Conservation (phyloP, 2,888 invertebrate genomes). For the Agriopis leucophaearia region DNA sequence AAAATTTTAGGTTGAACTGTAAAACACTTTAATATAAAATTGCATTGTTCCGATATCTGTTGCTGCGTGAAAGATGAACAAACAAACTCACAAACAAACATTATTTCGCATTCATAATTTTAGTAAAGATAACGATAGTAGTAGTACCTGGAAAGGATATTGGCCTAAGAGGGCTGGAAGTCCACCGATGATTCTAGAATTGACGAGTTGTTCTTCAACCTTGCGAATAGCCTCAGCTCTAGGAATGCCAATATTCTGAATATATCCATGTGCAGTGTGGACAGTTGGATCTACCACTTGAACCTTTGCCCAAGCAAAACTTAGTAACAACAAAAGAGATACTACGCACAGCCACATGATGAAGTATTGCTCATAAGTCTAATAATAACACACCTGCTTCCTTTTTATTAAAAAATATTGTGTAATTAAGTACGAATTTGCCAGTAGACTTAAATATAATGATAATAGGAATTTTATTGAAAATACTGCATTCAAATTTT, state of each 20-base stretch:
- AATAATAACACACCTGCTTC: not conserved
- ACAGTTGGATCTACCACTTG: slow-evolving; percentile 15
- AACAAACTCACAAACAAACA: too few relatives aligned
- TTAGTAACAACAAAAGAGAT: slow-evolving; percentile 47
- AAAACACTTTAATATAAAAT: not conserved
- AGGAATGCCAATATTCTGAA: slow-evolving; percentile 61
- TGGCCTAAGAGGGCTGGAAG: slow-evolving; percentile 55
- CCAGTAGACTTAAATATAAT: slow-evolving; percentile 16
- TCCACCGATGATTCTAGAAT: slow-evolving; percentile 59
- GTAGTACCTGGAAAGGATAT: slow-evolving; percentile 58
- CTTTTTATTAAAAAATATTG: not conserved
- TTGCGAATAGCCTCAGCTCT: slow-evolving; percentile 57
- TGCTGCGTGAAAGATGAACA: not conserved
- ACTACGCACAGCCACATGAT: slow-evolving; percentile 47
- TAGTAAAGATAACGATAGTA: not conserved
- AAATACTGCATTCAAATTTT: slow-evolving; percentile 6
- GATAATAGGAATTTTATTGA: slow-evolving; percentile 12
- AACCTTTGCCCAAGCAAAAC: slow-evolving; percentile 48
- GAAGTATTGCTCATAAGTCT: slow-evolving; percentile 21
- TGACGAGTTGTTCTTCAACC: slow-evolving; percentile 51
- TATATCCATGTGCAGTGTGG: slow-evolving; percentile 58
- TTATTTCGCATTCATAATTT: too few relatives aligned
- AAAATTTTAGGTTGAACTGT: too few relatives aligned
- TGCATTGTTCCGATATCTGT: too few relatives aligned
- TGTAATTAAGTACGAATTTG: not conserved